Evolutionary conservation across 2,888 invertebrate species (phyloP).

Genomic region (Scaptomyza reducta): DNA sequence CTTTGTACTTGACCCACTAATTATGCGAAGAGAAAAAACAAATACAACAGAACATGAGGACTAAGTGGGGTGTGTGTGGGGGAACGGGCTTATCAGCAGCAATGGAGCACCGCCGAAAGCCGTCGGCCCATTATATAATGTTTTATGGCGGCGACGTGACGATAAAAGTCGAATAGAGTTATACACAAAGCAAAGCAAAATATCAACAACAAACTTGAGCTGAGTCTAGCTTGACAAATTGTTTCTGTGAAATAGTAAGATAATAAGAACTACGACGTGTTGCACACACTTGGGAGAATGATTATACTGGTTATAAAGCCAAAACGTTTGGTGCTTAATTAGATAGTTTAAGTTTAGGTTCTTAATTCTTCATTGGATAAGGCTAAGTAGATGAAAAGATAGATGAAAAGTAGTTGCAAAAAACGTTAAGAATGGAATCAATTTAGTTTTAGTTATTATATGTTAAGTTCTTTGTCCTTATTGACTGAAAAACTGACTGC

Average conservation of each 20-base stretch:
- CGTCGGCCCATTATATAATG: constrained; percentile 58
- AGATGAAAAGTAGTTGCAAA: too few relatives aligned
- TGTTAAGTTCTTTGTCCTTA: too few relatives aligned
- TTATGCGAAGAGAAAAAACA: constrained; percentile 39
- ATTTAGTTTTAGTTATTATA: too few relatives aligned
- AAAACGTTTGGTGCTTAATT: too few relatives aligned
- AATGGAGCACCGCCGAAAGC: constrained; percentile 19
- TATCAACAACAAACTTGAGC: background rate
- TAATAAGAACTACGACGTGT: too few relatives aligned
- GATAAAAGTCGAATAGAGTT: constrained; percentile 53
- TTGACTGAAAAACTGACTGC: background rate
- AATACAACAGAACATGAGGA: constrained; percentile 7
- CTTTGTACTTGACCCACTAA: constrained; percentile 71
- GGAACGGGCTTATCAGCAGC: constrained; percentile 36
- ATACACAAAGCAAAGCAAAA: constrained; percentile 4
- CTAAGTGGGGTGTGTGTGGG: background rate
- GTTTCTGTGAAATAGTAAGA: background rate
- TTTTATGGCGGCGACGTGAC: constrained; percentile 64
- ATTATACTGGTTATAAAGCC: too few relatives aligned
- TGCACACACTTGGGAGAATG: background rate
- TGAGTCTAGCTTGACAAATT: constrained; percentile 16
- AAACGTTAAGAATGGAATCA: too few relatives aligned
- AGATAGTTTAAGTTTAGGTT: too few relatives aligned
- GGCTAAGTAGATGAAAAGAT: too few relatives aligned
- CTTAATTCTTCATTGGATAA: too few relatives aligned